Evolutionary conservation across 2,888 invertebrate genomes (phyloP).

Genomic region (Nemoura dubitans): DNA sequence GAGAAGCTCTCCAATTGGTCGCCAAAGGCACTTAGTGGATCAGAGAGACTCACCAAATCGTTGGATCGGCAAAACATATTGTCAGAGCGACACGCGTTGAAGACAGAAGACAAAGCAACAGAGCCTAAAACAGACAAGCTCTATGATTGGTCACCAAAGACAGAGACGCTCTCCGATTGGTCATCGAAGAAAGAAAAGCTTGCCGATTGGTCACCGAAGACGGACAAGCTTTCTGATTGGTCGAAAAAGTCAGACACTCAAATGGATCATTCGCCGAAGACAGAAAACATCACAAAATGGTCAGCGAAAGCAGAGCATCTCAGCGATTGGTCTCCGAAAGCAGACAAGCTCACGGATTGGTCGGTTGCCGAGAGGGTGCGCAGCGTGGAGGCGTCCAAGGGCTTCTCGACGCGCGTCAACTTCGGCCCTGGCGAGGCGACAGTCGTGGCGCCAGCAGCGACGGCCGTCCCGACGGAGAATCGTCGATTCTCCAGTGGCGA

Average conservation of each 20-base stretch:
- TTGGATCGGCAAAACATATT: not conserved
- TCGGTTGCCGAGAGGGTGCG: conserved; percentile 65
- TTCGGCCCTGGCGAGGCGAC: conserved; percentile 61
- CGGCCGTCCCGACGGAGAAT: not conserved
- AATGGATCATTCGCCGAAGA: not conserved
- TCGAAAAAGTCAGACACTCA: not conserved
- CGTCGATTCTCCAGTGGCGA: conserved; percentile 41
- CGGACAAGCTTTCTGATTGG: not conserved
- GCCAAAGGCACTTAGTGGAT: not conserved
- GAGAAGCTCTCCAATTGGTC: not conserved
- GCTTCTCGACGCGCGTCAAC: conserved; percentile 70
- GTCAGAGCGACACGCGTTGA: not conserved
- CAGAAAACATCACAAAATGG: conserved; percentile 54
- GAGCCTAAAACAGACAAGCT: not conserved
- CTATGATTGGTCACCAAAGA: not conserved
- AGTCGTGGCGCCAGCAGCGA: conserved; percentile 56
- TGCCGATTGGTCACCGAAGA: not conserved
- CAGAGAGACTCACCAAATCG: not conserved
- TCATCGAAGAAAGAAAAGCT: not conserved
- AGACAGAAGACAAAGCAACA: not conserved
- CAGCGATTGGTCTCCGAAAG: not conserved
- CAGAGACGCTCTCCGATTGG: not conserved
- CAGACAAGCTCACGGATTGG: conserved; percentile 55
- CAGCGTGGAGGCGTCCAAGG: conserved; percentile 61
- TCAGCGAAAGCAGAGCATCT: conserved; percentile 51